Evolutionary conservation across 2,888 invertebrate species (phyloP).

Genomic region (Pristionchus fissidentatus): DNA sequence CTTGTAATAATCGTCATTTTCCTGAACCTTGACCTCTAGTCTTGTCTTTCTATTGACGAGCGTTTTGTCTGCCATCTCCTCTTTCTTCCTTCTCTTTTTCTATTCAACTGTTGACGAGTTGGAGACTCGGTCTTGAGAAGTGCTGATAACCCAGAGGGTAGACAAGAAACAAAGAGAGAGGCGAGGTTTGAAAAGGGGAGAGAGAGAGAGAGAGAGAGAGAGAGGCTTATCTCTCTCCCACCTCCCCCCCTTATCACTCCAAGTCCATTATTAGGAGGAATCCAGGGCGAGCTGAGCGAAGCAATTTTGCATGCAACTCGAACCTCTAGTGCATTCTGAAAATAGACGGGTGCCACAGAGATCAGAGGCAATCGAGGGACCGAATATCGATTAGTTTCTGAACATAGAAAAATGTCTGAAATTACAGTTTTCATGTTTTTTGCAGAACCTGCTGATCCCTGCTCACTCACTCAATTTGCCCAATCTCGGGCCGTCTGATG

Average conservation of each 20-base stretch:
- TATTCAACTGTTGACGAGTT: conserved; percentile 25
- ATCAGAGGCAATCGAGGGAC: too few species aligned
- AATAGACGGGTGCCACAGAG: too few species aligned
- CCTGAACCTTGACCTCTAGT: too few species aligned
- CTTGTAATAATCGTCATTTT: too few species aligned
- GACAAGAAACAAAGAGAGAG: conserved; percentile 21
- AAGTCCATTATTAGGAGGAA: neutral
- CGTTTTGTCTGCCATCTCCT: neutral
- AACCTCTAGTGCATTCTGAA: neutral
- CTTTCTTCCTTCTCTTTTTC: neutral
- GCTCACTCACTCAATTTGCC: conserved; percentile 7
- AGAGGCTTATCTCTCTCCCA: neutral
- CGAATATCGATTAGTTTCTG: too few species aligned
- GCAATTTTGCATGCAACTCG: neutral
- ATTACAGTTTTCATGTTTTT: neutral
- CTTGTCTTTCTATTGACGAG: too few species aligned
- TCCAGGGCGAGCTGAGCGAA: neutral
- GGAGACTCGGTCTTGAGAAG: neutral
- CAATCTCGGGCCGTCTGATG: neutral
- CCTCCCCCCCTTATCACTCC: neutral
- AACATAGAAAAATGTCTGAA: neutral
- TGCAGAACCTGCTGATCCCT: conserved; percentile 4
- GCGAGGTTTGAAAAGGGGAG: neutral
- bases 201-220: neutral
- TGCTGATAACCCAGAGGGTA: conserved; percentile 43